phyloP scores from a whole-genome alignment of 92 coral and sea anemone species.

The Micromussa lordhowensis region DNA sequence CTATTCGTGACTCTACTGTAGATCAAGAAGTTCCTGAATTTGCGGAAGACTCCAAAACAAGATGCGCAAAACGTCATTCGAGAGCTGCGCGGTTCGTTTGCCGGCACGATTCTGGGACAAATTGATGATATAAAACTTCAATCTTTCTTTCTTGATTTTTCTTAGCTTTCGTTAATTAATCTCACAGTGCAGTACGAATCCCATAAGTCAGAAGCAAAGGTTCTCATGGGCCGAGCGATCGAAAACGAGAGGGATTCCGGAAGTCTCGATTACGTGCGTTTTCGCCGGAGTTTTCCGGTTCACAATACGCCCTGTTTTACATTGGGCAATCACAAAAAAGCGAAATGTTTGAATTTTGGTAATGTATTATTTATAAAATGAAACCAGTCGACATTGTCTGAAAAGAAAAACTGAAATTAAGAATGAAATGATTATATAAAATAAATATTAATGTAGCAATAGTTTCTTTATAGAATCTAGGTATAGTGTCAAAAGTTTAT shows the following conservation, averaged over 20 bases:
- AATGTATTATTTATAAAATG: background rate
- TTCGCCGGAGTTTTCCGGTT: background rate
- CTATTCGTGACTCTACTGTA: background rate
- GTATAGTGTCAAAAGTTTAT: too few species aligned
- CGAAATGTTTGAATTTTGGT: background rate
- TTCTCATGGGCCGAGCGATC: background rate
- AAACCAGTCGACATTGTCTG: background rate
- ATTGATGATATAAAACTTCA: background rate
- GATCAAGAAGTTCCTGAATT: background rate
- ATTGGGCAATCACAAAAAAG: background rate
- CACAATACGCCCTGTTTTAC: background rate
- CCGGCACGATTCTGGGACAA: too few species aligned
- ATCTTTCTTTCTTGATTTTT: background rate
- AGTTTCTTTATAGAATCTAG: background rate
- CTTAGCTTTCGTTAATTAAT: background rate
- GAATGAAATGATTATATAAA: too few species aligned
- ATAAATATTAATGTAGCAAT: background rate
- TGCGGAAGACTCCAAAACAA: slow-evolving; percentile 63
- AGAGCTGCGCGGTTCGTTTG: slow-evolving; percentile 23
- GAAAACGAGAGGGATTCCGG: slow-evolving; percentile 1
- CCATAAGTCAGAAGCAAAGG: too few species aligned
- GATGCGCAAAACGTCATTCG: slow-evolving; percentile 45
- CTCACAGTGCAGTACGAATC: background rate
- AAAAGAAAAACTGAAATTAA: background rate
- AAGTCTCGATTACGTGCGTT: background rate